These are phyloP conservation scores for Oryzias woworae DNA, from an alignment of 2,113 vertebrate species.

Conservation along the genomic window DNA sequence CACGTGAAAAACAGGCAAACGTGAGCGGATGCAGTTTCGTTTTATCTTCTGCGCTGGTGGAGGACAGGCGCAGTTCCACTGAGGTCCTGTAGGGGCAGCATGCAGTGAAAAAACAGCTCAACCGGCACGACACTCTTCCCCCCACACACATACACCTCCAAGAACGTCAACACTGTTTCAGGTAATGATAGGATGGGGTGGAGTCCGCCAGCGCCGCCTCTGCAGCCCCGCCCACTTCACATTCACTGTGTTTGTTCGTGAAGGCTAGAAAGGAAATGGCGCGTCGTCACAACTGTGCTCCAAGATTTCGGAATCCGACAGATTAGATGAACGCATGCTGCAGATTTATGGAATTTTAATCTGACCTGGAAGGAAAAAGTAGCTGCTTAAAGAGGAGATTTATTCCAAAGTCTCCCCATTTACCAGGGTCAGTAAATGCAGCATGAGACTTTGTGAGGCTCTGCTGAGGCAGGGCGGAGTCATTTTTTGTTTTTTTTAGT, in stretches of 20 bases:
- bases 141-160: slow-evolving; percentile 17
- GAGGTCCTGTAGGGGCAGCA: slow-evolving; percentile 13
- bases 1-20: slow-evolving; percentile 54
- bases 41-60: no score
- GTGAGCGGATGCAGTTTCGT: slow-evolving; percentile 28
- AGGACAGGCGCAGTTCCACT: slow-evolving; percentile 8
- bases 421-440: background rate
- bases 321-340: no score
- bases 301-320: background rate
- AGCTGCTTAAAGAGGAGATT: no score
- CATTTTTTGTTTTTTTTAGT: no score
- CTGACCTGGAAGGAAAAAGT: no score
- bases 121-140: slow-evolving; percentile 21
- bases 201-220: background rate
- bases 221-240: background rate
- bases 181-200: slow-evolving; percentile 21
- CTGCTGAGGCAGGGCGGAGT: no score
- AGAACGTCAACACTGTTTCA: slow-evolving; percentile 44
- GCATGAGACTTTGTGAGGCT: background rate
- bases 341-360: no score
- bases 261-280: slow-evolving; percentile 18
- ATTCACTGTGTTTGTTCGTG: slow-evolving; percentile 26
- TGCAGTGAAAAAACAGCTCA: slow-evolving; percentile 46
- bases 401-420: no score
- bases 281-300: slow-evolving; percentile 8